Conservation (phyloP, 1,140 invertebrate species). For the Leucophenga varia region DNA sequence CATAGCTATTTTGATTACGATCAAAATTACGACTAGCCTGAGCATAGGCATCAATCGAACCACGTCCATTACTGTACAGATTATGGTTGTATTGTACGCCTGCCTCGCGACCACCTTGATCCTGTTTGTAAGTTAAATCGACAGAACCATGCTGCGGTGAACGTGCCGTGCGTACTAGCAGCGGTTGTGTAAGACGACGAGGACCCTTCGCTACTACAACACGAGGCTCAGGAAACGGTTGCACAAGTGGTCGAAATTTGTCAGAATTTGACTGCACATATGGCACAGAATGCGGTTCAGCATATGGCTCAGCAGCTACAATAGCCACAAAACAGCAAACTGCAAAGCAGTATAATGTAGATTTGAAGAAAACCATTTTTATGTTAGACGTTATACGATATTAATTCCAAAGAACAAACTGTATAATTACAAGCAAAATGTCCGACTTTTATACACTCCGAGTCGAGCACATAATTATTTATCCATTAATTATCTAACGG, state of each 20-base stretch:
- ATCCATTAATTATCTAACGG: too few species aligned
- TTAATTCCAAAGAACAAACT: too few species aligned
- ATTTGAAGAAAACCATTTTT: too few species aligned
- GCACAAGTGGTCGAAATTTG: too few species aligned
- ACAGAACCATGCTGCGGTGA: slow-evolving; percentile 30
- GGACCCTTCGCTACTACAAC: too few species aligned
- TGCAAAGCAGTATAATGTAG: too few species aligned
- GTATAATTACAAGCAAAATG: too few species aligned
- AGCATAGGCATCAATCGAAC: slow-evolving; percentile 41
- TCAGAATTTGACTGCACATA: slow-evolving; percentile 4
- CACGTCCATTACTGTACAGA: slow-evolving; percentile 35
- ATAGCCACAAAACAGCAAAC: slow-evolving; percentile 17
- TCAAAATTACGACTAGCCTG: slow-evolving; percentile 38
- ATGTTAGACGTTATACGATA: too few species aligned
- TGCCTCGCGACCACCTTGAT: slow-evolving; percentile 30
- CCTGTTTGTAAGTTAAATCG: slow-evolving; percentile 20
- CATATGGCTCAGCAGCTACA: slow-evolving; percentile 5
- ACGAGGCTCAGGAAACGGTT: too few species aligned
- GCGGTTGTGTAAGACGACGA: neutral
- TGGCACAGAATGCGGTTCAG: slow-evolving; percentile 4
- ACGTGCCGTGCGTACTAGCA: slow-evolving; percentile 15
- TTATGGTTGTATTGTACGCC: slow-evolving; percentile 39
- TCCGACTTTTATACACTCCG: too few species aligned
- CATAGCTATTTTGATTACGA: slow-evolving; percentile 32
- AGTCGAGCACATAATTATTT: too few species aligned